These are phyloP conservation scores for Sebastes nivosus DNA, from an alignment of 2,797 vertebrate species.

Conservation along the genomic window DNA sequence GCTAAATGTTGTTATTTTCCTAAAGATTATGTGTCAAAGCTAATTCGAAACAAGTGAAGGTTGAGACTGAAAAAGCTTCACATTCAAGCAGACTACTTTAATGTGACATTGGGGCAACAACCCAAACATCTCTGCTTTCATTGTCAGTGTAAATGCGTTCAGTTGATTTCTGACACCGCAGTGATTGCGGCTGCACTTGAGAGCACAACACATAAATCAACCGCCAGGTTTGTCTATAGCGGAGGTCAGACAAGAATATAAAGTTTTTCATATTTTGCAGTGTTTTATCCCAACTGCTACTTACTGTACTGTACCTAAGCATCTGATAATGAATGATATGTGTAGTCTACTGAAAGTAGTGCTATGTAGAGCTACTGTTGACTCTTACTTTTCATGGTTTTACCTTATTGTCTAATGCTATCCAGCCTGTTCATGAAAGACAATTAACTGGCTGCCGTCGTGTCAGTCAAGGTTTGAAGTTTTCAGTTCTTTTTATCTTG, in stretches of 20 bases:
- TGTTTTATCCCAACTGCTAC: neutral
- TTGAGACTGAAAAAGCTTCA: neutral
- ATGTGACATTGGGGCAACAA: neutral
- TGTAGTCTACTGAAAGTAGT: neutral
- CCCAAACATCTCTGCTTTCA: neutral
- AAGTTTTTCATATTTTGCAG: neutral
- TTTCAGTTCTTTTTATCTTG: neutral
- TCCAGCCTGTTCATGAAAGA: neutral
- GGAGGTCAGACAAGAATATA: neutral
- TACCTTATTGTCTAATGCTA: neutral
- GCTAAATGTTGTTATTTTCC: neutral
- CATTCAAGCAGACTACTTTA: neutral
- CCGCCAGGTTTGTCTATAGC: neutral
- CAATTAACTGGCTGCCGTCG: neutral
- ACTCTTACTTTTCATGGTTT: neutral
- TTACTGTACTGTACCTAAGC: neutral
- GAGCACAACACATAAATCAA: slow-evolving; percentile 2
- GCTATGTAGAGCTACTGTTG: neutral
- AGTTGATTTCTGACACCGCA: neutral
- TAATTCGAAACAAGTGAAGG: neutral
- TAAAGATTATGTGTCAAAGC: neutral
- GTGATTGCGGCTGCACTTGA: neutral
- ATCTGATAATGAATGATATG: neutral
- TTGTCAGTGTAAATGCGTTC: neutral
- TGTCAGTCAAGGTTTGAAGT: slow-evolving; percentile 14